Conservation (phyloP, 2,113 vertebrate species). For the Prunella fulvescens region DNA sequence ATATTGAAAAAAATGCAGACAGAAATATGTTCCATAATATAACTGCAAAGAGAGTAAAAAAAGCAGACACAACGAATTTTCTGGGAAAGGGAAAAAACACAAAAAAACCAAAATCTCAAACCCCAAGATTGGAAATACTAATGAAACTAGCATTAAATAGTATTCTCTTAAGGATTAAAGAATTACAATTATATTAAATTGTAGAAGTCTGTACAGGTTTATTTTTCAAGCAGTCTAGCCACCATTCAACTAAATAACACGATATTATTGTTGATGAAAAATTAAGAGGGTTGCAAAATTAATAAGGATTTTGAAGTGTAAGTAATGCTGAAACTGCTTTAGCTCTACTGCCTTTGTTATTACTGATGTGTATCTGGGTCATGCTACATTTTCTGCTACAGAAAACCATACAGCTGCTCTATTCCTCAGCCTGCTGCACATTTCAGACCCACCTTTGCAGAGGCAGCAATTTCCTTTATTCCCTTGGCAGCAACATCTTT, state of each 20-base stretch:
- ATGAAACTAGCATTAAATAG: not conserved
- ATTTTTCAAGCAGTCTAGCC: not conserved
- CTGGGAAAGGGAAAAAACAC: not conserved
- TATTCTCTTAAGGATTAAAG: not conserved
- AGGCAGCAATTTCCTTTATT: conserved; percentile 86
- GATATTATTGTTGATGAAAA: not conserved
- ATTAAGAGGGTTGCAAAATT: not conserved
- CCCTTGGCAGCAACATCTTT: conserved; percentile 89
- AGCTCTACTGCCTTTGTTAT: not conserved
- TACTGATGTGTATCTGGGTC: not conserved
- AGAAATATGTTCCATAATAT: not conserved
- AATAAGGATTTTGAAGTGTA: not conserved
- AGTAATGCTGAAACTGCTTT: not conserved
- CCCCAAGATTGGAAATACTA: not conserved
- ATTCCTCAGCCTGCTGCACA: not conserved
- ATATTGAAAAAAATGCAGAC: not conserved
- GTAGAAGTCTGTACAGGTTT: not conserved
- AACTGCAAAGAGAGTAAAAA: not conserved
- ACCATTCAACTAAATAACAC: not conserved
- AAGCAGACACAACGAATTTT: not conserved
- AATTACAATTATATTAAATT: not conserved
- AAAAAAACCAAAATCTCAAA: not conserved
- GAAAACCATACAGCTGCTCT: not conserved
- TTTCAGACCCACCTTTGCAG: conserved; percentile 80
- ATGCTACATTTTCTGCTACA: not conserved